Evolutionary conservation across 2,797 vertebrate species (phyloP).

Genomic region (Gouania willdenowi): DNA sequence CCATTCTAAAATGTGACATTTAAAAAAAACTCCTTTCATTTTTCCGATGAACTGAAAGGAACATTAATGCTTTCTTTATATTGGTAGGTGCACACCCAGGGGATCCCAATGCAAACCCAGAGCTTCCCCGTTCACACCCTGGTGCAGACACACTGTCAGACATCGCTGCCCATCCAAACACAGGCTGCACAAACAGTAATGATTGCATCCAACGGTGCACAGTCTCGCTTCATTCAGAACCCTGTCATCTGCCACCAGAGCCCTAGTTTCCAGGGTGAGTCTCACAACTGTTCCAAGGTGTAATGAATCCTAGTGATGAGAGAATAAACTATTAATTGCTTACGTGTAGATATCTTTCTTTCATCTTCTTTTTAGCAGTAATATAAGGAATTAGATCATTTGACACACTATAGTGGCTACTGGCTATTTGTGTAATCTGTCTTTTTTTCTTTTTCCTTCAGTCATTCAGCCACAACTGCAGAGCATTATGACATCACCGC

Average conservation of each 20-base stretch:
- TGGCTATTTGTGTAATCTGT: too few species aligned
- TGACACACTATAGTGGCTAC: too few species aligned
- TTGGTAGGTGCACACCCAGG: conserved; percentile 73
- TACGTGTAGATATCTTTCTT: too few species aligned
- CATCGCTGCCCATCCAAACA: conserved; percentile 81
- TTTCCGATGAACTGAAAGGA: too few species aligned
- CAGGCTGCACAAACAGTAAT: conserved; percentile 90
- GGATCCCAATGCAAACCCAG: conserved; percentile 61
- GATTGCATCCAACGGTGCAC: conserved; percentile 83
- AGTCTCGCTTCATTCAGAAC: conserved; percentile 91
- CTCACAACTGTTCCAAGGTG: too few species aligned
- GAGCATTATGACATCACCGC: conserved; percentile 88
- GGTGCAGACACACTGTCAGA: conserved; percentile 73
- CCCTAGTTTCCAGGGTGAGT: conserved; percentile 90
- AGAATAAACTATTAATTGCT: too few species aligned
- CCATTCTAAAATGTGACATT: too few species aligned
- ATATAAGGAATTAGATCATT: too few species aligned
- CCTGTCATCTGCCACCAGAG: conserved; percentile 93
- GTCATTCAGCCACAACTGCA: conserved; percentile 94
- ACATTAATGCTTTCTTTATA: background rate
- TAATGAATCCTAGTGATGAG: too few species aligned
- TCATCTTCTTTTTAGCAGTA: too few species aligned
- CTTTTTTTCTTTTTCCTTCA: conserved; percentile 38
- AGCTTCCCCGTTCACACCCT: conserved; percentile 72
- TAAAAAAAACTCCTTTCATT: too few species aligned